A percentile compares a stretch with the other conserved stretches of the same genome.
Evolutionary conservation across 2,888 invertebrate genomes (phyloP).

Genomic region (Agrochola litura): DNA sequence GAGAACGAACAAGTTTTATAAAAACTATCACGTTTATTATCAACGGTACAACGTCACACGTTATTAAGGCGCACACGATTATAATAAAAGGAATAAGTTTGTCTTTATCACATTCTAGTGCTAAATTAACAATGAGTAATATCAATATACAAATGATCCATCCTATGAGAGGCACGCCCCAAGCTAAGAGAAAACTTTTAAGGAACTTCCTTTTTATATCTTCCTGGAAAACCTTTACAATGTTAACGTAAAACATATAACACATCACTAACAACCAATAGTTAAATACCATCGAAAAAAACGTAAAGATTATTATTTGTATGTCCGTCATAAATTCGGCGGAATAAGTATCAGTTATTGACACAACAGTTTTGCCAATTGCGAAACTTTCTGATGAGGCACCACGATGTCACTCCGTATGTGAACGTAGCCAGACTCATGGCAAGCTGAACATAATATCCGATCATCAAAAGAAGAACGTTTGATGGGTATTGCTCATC

Average conservation of each 20-base stretch:
- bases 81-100: not conserved
- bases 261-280: too few species aligned
- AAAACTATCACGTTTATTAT: conserved; percentile 14
- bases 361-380: not conserved
- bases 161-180: not conserved
- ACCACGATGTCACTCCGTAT: not conserved
- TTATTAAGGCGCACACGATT: not conserved
- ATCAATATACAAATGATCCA: not conserved
- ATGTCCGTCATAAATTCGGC: too few species aligned
- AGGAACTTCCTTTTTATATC: conserved; percentile 28
- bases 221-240: not conserved
- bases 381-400: conserved; percentile 32
- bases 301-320: too few species aligned
- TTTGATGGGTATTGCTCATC: not conserved
- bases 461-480: not conserved
- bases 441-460: not conserved
- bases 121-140: not conserved
- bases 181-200: conserved; percentile 5
- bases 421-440: not conserved
- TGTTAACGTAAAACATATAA: too few species aligned
- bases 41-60: not conserved
- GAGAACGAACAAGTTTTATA: not conserved
- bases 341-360: too few species aligned
- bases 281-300: too few species aligned
- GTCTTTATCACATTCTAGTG: not conserved